Evolutionary conservation across 2,113 vertebrate species (phyloP), one percentile per base, ranked within the genome.

Genomic region (Pagrus major): DNA sequence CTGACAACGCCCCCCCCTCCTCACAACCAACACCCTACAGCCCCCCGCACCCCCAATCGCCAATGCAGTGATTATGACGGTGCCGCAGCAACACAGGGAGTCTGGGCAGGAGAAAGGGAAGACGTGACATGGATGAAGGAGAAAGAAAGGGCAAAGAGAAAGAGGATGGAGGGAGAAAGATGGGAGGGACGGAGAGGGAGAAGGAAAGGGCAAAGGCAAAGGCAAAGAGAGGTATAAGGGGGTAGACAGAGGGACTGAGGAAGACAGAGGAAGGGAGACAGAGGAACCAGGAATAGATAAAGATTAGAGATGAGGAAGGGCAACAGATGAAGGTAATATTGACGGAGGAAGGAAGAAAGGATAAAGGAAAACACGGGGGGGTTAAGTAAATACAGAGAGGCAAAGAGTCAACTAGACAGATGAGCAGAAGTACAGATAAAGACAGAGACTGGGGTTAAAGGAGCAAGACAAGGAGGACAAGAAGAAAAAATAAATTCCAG

Each of bases 1-100:
- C 78, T 91, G 91, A 91, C 92, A 80, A 93, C 90, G 8, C 63
- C 35, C 59, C 35, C 66, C n/a, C 15, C 15, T 46, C 23, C 59
- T 9, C 76, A 3, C 9, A 6, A 31, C 68, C 1, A 20, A 64
- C 63, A 67, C 69, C 66, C 69, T 41, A 15, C 60, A 65, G 31
- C 56, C 25, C 37, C 44, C 63, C 47, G 46, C 31, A n/a, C 65
- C 55, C 64, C 35, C 52, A 76, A 64, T 64, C 42, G 52, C 75
- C n/a, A 52, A 80, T 83, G 86, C 84, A 46, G 76, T 66, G 68
- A 89, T 89, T 79, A 88, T 87, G 80, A 71, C 23, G 56, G 81
- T 66, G 52, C 74, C 0, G 76, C 86, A 67, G 83, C 82, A 44
- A 86, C 85, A 59, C 61, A 0, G 80, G 87, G 87, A 91, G 88